Evolutionary conservation across 2,113 vertebrate genomes (phyloP), one percentile per base, ranked within the genome.

Genomic region (Eubucco bourcierii): DNA sequence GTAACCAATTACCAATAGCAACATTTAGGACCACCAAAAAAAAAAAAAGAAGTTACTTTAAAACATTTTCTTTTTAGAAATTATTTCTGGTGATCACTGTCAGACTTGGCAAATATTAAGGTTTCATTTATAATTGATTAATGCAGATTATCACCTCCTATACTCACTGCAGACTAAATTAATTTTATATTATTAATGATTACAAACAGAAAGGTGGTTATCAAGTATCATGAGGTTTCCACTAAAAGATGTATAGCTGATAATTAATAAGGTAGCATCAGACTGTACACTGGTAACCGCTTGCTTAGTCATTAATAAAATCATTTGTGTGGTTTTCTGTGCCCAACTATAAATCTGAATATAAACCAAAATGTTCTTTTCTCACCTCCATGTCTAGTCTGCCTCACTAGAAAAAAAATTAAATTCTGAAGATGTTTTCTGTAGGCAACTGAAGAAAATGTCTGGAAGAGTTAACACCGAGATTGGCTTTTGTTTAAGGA

Each of bases 251-350:
- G 8, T 33, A 64, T 5, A 70, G 47, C 31, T 80, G 41, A 59
- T 75, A 85, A 90, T 88, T 87, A 87, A 68, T 31, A 76, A 77
- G 34, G 10, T 64, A 70, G 55, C 52, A 83, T n/a, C 88, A 73
- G n/a, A 60, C 3, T 53, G 37, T 24, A 81, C 34, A 27, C 10
- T 60, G 31, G 29, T 31, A 79, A 66, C 2, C 86, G 37, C 73
- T 92, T 64, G 64, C 5, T 61, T 29, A 41, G 78, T 88, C 55
- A 87, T 81, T 94, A 72, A 89, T 79, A 88, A 88, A 79, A 58
- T 65, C n/a, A 68, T 61, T 78, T 21, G 37, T 39, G 15, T 44
- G 31, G 31, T 80, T 81, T 52, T 63, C 63, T 28, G 6, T 59
- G 39, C n/a, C 20, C 29, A 20, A 76, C 34, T 53, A 33, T 27